Conservation (phyloP, 2,888 invertebrate genomes). For the Hyles lineata region DNA sequence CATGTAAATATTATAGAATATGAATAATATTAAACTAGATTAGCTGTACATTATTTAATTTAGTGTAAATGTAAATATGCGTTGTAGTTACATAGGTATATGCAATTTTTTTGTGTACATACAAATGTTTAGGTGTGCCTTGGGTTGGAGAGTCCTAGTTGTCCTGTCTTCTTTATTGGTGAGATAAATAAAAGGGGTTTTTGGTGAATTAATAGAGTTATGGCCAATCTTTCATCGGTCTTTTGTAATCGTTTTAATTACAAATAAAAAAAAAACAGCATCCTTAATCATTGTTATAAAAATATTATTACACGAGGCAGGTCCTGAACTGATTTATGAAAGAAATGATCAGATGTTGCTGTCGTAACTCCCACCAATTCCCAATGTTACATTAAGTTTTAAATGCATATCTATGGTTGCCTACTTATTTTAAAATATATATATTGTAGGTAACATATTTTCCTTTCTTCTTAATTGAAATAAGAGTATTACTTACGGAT, state of each 20-base stretch:
- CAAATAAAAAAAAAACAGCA: too few species aligned
- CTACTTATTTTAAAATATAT: neutral
- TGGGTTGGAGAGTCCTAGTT: neutral
- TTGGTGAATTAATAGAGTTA: too few species aligned
- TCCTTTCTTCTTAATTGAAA: too few species aligned
- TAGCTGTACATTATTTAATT: slow-evolving; percentile 46
- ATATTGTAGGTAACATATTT: neutral
- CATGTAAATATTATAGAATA: slow-evolving; percentile 53
- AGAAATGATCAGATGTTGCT: neutral
- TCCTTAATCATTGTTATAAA: too few species aligned
- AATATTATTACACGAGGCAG: too few species aligned
- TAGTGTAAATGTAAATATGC: slow-evolving; percentile 57
- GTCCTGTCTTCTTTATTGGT: too few species aligned
- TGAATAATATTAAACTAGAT: slow-evolving; percentile 45
- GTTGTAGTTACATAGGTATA: slow-evolving; percentile 51
- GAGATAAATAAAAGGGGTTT: too few species aligned
- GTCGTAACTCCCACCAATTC: neutral
- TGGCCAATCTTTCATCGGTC: too few species aligned
- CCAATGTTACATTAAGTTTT: neutral
- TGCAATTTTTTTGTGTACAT: slow-evolving; percentile 65
- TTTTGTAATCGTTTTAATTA: too few species aligned
- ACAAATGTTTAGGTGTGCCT: slow-evolving; percentile 46
- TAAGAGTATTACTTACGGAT: too few species aligned
- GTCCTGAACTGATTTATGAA: too few species aligned
- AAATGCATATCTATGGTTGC: neutral